A percentile compares a stretch with the other conserved stretches of the same genome.
These are phyloP conservation scores for Bovichtus diacanthus DNA, from an alignment of 2,797 vertebrate genomes.

Conservation along the genomic window DNA sequence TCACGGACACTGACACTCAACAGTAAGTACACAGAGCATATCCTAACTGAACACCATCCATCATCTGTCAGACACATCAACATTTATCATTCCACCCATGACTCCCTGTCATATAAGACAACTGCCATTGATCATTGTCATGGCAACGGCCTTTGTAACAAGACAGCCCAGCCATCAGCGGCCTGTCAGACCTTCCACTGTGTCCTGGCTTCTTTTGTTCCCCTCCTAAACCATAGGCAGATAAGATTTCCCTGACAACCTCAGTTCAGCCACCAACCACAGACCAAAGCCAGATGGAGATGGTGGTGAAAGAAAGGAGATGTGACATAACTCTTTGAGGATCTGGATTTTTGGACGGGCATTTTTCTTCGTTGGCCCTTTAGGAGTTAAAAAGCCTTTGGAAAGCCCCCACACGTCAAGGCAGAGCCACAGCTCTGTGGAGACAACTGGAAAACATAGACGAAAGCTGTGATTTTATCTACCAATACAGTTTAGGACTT, in stretches of 20 bases:
- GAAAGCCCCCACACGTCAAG: background rate
- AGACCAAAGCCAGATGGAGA: slow-evolving; percentile 70
- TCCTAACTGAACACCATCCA: slow-evolving; percentile 52
- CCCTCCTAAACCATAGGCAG: slow-evolving; percentile 86
- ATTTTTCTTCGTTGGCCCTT: background rate
- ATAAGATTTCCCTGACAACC: slow-evolving; percentile 92
- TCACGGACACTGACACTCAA: background rate
- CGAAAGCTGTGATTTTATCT: background rate
- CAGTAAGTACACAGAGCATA: slow-evolving; percentile 1
- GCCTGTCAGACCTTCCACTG: slow-evolving; percentile 84
- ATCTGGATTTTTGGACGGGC: slow-evolving; percentile 7
- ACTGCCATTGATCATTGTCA: slow-evolving; percentile 89
- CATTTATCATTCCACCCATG: slow-evolving; percentile 66
- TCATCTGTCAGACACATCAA: slow-evolving; percentile 49
- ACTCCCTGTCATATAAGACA: slow-evolving; percentile 66
- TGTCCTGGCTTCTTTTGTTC: slow-evolving; percentile 66
- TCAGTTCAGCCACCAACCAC: slow-evolving; percentile 78
- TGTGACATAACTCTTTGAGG: background rate
- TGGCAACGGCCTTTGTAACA: slow-evolving; percentile 71
- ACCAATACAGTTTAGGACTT: background rate
- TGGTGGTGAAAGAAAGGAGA: background rate
- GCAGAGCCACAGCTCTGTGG: background rate
- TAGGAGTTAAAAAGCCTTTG: background rate
- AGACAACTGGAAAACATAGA: background rate
- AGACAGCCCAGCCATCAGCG: slow-evolving; percentile 89